A percentile compares a stretch with the other conserved stretches of the same genome.
phyloP scores from a whole-genome alignment of 2,113 vertebrate species.

The Dissostichus mawsoni region DNA sequence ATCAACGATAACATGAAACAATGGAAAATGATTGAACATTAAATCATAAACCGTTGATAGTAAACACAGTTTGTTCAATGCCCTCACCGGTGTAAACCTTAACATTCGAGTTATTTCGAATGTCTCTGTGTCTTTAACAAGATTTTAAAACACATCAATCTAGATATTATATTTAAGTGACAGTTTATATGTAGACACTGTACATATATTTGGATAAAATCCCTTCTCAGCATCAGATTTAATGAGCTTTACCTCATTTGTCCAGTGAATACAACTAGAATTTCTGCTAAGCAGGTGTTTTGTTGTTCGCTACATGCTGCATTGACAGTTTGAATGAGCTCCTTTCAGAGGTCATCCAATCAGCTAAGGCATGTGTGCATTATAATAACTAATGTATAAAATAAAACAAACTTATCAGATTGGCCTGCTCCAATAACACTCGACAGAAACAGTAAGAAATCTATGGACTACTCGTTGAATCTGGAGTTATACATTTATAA shows the following conservation, averaged over 20 bases:
- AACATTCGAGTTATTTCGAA: slow-evolving; percentile 35
- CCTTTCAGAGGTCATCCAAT: slow-evolving; percentile 81
- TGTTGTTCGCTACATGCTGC: slow-evolving; percentile 64
- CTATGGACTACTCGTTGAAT: slow-evolving; percentile 52
- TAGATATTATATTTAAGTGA: slow-evolving; percentile 14
- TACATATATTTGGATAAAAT: slow-evolving; percentile 35
- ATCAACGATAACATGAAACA: slow-evolving; percentile 34
- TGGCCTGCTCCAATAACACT: slow-evolving; percentile 29
- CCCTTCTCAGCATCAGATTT: slow-evolving; percentile 32
- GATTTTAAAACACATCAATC: slow-evolving; percentile 14
- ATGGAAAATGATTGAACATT: slow-evolving; percentile 41
- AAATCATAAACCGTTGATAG: slow-evolving; percentile 54
- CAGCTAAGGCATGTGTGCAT: slow-evolving; percentile 87
- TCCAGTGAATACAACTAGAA: slow-evolving; percentile 28
- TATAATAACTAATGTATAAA: slow-evolving; percentile 75
- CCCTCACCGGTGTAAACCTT: slow-evolving; percentile 51
- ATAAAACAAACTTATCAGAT: slow-evolving; percentile 55
- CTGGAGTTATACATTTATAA: slow-evolving; percentile 48
- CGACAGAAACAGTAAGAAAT: slow-evolving; percentile 60
- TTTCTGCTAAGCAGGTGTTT: slow-evolving; percentile 33
- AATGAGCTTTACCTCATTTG: slow-evolving; percentile 18
- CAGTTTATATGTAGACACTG: slow-evolving; percentile 13
- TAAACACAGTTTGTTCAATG: slow-evolving; percentile 59
- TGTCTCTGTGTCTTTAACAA: slow-evolving; percentile 15
- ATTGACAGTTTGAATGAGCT: slow-evolving; percentile 59